Conservation (phyloP, 53 echinoderm and acorn worm species). For the Apostichopus leukothele region DNA sequence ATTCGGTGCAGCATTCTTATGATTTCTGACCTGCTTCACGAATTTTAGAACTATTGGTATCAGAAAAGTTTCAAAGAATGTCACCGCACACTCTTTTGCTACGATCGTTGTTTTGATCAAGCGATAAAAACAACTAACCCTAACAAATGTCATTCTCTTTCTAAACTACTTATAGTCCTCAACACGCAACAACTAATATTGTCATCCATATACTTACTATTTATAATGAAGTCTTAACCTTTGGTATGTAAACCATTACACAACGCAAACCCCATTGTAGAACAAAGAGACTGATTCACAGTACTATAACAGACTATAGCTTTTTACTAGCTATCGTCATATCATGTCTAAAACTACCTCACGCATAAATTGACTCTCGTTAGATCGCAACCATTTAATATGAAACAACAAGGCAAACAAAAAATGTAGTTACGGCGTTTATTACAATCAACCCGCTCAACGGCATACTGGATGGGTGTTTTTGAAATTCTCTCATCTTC, state of each 20-base stretch:
- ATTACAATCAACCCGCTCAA: slow-evolving; percentile 42
- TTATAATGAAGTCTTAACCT: neutral
- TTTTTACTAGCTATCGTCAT: neutral
- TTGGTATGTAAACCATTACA: neutral
- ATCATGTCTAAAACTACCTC: slow-evolving; percentile 44
- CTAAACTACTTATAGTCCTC: neutral
- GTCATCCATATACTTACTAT: neutral
- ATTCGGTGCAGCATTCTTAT: no score
- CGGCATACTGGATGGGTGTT: slow-evolving; percentile 36
- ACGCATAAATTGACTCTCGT: slow-evolving; percentile 49
- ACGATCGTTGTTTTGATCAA: neutral
- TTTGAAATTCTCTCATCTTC: neutral
- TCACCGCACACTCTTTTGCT: no score
- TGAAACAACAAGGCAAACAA: slow-evolving; percentile 47
- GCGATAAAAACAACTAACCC: neutral
- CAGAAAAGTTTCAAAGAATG: no score
- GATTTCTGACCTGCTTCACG: no score
- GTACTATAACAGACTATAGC: neutral
- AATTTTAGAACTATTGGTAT: no score
- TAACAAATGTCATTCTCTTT: neutral
- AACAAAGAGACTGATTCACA: slow-evolving; percentile 26
- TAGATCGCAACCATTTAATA: slow-evolving; percentile 40
- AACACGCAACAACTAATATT: neutral
- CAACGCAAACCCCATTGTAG: neutral
- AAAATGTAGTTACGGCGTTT: slow-evolving; percentile 49